Base-by-base conservation (phyloP, 2,888 invertebrate species). In the Polylopha cassiicola region DNA sequence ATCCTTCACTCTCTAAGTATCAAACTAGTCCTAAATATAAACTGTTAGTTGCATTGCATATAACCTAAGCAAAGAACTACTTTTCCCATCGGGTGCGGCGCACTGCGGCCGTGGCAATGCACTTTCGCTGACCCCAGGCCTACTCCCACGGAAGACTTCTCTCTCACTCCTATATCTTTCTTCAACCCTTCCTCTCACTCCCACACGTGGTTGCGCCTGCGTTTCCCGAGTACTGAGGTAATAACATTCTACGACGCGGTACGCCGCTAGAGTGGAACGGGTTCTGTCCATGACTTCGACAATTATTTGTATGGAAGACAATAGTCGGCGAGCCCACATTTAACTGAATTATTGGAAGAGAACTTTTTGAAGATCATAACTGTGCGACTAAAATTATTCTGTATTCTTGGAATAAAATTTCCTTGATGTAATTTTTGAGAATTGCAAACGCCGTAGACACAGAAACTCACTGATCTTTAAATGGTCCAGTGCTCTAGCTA, bases 91-190 rank as follows among this genome's bases (percentile, higher is more conserved):
- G 78, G 67, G 70, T 71, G 76, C 74, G 64, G 68, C 65, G 74
- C 73, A 72, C 70, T 61, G 70, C 69, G 68, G 70, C 74, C 80
- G 77, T 74, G 84, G 81, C 84, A 85, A 84, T 84, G 85, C 80
- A 85, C 85, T 85, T 85, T 85, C 82, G 73, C 82, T 84, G 82
- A 84, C 82, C 85, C 78, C 76, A 61, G 73, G 75, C 74, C 76
- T 78, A 74, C 80, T 79, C 77, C 76, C 75, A 78, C 73, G 70
- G 60, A 53, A 48, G 46, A 53, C 58, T 53, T 82, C 84, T 77
- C 81, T 50, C 49, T 82, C 69, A 46, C 72, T 64, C 81, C 45
- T 51, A 47, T 39, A 39, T 65, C 71, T 76, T 76, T 77, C 73
- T 71, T 69, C 61, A 53, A 58, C 46, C 46, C 48, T n/a, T 53